These are phyloP conservation scores for Triops longicaudatus DNA, from an alignment of 1,140 invertebrate genomes.

Conservation along the genomic window DNA sequence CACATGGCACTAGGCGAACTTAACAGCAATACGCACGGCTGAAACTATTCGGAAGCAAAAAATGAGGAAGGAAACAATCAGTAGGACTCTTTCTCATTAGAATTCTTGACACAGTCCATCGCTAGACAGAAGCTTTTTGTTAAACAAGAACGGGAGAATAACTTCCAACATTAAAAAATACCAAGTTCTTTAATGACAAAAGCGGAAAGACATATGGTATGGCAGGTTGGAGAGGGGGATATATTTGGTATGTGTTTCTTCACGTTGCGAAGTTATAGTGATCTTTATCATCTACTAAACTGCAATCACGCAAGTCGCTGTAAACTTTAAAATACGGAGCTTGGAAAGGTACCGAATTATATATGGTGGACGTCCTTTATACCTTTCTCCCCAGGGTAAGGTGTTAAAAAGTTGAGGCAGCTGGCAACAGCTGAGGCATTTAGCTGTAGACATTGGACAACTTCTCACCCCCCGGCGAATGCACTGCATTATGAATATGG, in stretches of 20 bases:
- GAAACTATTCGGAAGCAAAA: neutral
- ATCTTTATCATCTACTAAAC: neutral
- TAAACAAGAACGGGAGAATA: neutral
- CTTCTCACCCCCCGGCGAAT: neutral
- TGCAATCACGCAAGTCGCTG: neutral
- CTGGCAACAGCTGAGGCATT: neutral
- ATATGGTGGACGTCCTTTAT: neutral
- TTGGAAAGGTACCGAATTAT: neutral
- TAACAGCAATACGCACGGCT: neutral
- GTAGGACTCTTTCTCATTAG: neutral
- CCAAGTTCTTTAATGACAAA: neutral
- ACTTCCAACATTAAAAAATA: neutral
- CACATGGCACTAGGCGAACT: neutral
- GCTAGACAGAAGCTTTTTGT: neutral
- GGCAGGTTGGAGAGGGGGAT: too few species aligned
- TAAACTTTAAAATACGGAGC: neutral
- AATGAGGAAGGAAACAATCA: neutral
- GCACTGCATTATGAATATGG: conserved; percentile 2
- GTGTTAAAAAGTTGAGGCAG: conserved; percentile 4
- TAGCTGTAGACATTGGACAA: neutral
- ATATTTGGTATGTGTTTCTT: too few species aligned
- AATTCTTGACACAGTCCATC: neutral
- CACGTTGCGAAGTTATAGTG: neutral
- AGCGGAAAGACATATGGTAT: too few species aligned
- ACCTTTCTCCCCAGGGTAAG: neutral